A percentile compares a stretch with the other conserved stretches of the same genome.
Conservation (phyloP, 2,888 invertebrate genomes). For the Xestobium rufovillosum region DNA sequence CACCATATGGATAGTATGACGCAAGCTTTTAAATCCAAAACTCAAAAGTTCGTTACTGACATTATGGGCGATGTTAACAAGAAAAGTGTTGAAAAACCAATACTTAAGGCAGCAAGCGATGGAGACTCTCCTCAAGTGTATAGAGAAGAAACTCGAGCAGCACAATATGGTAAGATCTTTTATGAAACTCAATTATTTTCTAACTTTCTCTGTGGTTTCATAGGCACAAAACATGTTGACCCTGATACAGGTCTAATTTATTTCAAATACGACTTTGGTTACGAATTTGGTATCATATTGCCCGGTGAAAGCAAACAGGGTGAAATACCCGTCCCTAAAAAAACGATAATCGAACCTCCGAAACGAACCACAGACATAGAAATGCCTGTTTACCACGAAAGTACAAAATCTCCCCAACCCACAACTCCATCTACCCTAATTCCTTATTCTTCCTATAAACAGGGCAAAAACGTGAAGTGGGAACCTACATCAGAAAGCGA, state of each 20-base stretch:
- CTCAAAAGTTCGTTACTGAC: slow-evolving; percentile 59
- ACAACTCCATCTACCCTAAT: slow-evolving; percentile 35
- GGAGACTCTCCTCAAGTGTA: slow-evolving; percentile 58
- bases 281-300: slow-evolving; percentile 66
- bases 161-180: slow-evolving; percentile 61
- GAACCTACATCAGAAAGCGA: slow-evolving; percentile 57
- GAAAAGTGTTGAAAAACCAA: slow-evolving; percentile 38
- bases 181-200: no score
- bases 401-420: slow-evolving; percentile 33
- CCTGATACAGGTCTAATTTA: slow-evolving; percentile 69
- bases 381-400: slow-evolving; percentile 62
- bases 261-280: slow-evolving; percentile 76
- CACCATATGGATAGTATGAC: slow-evolving; percentile 61
- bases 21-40: slow-evolving; percentile 58
- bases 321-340: slow-evolving; percentile 41
- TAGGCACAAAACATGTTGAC: slow-evolving; percentile 69
- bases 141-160: slow-evolving; percentile 60
- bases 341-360: slow-evolving; percentile 46
- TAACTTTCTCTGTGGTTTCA: slow-evolving; percentile 6
- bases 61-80: slow-evolving; percentile 54
- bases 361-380: slow-evolving; percentile 53
- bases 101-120: slow-evolving; percentile 43
- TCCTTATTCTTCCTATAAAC: slow-evolving; percentile 40
- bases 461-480: slow-evolving; percentile 50
- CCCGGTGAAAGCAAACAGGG: slow-evolving; percentile 56